phyloP scores from a whole-genome alignment of 2,888 invertebrate species.

The Ischnura elegans region DNA sequence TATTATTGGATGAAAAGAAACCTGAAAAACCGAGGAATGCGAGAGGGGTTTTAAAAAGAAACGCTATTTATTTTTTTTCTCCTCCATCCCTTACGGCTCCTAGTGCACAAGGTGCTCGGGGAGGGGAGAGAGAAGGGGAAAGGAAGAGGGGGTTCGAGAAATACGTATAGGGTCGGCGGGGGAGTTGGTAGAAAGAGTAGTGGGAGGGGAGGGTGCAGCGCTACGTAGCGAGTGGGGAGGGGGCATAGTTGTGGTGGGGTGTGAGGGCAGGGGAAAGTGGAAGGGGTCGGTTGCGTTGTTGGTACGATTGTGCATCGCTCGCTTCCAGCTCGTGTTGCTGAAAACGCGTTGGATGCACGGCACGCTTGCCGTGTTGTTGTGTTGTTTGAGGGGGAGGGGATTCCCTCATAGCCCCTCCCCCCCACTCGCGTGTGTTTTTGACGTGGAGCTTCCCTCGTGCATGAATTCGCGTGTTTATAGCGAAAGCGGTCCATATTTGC shows the following conservation, averaged over 20 bases:
- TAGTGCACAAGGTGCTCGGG: neutral
- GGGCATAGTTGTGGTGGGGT: neutral
- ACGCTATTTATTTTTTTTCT: slow-evolving; percentile 21
- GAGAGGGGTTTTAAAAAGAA: neutral
- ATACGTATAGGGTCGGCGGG: neutral
- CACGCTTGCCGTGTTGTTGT: neutral
- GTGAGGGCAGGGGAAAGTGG: neutral
- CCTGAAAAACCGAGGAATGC: slow-evolving; percentile 20
- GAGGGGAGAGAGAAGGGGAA: too few species aligned
- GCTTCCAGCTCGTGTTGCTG: neutral
- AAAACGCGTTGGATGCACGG: neutral
- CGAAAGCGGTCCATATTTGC: slow-evolving; percentile 18
- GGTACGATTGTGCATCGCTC: neutral
- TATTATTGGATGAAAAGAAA: slow-evolving; percentile 35
- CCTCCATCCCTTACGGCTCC: neutral
- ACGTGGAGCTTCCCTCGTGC: slow-evolving; percentile 9
- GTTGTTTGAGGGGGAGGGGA: neutral
- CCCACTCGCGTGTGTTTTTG: neutral
- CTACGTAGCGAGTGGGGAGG: neutral
- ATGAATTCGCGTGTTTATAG: slow-evolving; percentile 9
- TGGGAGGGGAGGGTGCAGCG: neutral
- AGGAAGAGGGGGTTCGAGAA: neutral
- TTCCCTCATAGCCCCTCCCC: too few species aligned
- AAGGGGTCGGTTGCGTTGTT: neutral
- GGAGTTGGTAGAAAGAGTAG: neutral